Base-by-base conservation (phyloP, 2,888 invertebrate genomes). In the Torymus aiolomorphi region DNA sequence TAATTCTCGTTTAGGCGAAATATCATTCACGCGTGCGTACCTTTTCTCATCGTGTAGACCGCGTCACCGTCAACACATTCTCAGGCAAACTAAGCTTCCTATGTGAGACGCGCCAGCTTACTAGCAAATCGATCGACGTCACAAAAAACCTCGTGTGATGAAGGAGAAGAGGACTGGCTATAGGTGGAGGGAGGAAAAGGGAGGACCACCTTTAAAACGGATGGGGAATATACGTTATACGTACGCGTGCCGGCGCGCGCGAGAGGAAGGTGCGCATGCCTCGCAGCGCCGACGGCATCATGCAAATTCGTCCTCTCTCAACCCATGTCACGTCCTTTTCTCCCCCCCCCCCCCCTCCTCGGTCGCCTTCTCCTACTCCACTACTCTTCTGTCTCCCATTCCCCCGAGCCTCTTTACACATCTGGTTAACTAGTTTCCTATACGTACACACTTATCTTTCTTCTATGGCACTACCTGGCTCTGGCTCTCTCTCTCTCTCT, bases 351-450 rank as follows among this genome's bases (percentile, higher is more conserved):
- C 31, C 2, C 31, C 31, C 69, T 63, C n/a, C n/a, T n/a, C n/a
- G n/a, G n/a, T n/a, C 69, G 71, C 63, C 71, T 76, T 56, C 66
- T 69, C 70, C 51, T 20, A 14, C 14, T n/a, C 14, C 69, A 61
- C 49, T 62, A 59, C 56, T 71, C 66, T 52, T 66, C 76, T 31
- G 31, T 0, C 31, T 31, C 8, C 31, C 31, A 31, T 31, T 57
- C 76, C 52, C 77, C 54, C 52, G 67, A 70, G 71, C 24, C 74
- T 81, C 77, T 82, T 83, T 78, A 79, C 78, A 76, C 78, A 81
- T 82, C 76, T 80, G 82, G 62, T 83, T 82, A 82, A 82, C 82
- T 82, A 82, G 80, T 80, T 82, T 74, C 74, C 78, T 69, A 80
- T 82, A 81, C 65, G 56, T 62, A 57, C 61, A 72, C 62, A 62